Conservation (phyloP, 2,888 invertebrate species). For the Macrosiphum euphorbiae region DNA sequence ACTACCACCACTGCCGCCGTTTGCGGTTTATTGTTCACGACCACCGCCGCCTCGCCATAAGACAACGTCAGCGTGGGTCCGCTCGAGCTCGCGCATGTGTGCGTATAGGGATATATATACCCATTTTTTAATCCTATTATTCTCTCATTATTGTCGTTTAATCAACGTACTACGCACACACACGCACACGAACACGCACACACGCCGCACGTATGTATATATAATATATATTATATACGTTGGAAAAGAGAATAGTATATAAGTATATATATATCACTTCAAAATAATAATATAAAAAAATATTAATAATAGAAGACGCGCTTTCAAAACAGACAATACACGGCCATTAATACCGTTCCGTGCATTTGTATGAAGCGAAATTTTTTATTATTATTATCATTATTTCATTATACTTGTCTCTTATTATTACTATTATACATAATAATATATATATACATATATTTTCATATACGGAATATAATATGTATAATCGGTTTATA, state of each 20-base stretch:
- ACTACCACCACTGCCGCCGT: slow-evolving; percentile 24
- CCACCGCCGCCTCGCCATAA: slow-evolving; percentile 22
- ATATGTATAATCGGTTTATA: slow-evolving; percentile 64
- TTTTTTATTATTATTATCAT: slow-evolving; percentile 45
- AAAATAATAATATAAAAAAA: slow-evolving; percentile 54
- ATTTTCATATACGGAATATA: slow-evolving; percentile 62
- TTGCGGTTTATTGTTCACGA: slow-evolving; percentile 61
- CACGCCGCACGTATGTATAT: neutral
- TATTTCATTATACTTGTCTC: slow-evolving; percentile 63
- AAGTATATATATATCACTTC: slow-evolving; percentile 39
- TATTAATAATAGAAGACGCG: slow-evolving; percentile 64
- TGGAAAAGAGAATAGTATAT: slow-evolving; percentile 48
- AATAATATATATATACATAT: slow-evolving; percentile 3
- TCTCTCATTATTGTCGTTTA: slow-evolving; percentile 65
- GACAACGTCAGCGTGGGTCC: slow-evolving; percentile 65
- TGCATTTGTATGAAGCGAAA: slow-evolving; percentile 64
- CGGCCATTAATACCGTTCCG: slow-evolving; percentile 64
- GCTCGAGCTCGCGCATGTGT: slow-evolving; percentile 17
- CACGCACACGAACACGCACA: neutral
- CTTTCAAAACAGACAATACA: slow-evolving; percentile 65
- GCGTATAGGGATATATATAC: slow-evolving; percentile 36
- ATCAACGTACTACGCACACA: slow-evolving; percentile 46
- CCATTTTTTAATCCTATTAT: slow-evolving; percentile 65
- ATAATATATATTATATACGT: slow-evolving; percentile 5
- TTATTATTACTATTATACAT: slow-evolving; percentile 55